Evolutionary conservation across 2,113 vertebrate genomes (phyloP).

Genomic region (Neotragus pygmaeus): DNA sequence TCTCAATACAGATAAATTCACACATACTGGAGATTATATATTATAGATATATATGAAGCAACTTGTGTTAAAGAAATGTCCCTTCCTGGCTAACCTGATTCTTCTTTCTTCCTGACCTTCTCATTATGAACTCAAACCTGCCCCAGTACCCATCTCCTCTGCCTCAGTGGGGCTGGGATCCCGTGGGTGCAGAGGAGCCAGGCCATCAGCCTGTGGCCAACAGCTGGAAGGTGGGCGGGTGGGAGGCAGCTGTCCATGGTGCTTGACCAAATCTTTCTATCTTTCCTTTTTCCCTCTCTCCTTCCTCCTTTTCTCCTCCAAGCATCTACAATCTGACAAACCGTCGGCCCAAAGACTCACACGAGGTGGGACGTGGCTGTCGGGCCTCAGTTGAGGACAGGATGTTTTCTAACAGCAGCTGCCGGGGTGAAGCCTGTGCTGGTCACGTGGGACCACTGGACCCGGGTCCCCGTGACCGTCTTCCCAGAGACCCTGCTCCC

Average conservation of each 20-base stretch:
- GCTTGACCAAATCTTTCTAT: conserved; percentile 34
- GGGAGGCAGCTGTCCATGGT: neutral
- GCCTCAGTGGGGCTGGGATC: neutral
- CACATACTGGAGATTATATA: conserved; percentile 71
- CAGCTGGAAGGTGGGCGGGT: neutral
- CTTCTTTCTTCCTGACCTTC: neutral
- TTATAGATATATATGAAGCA: conserved; percentile 52
- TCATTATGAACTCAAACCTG: neutral
- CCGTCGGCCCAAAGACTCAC: conserved; percentile 63
- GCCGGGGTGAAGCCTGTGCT: conserved; percentile 47
- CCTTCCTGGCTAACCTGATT: neutral
- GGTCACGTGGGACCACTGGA: conserved; percentile 41
- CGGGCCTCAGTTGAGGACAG: conserved; percentile 28
- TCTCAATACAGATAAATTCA: conserved; percentile 62
- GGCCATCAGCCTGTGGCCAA: neutral
- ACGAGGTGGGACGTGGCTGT: conserved; percentile 23
- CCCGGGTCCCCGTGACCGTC: neutral
- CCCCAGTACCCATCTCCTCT: neutral
- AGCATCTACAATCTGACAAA: conserved; percentile 82
- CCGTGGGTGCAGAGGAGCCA: fast-evolving
- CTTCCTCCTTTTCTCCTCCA: conserved; percentile 42
- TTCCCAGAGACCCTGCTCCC: conserved; percentile 61
- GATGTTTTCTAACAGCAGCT: conserved; percentile 61
- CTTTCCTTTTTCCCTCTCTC: neutral
- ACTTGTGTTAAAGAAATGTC: neutral